Conservation (phyloP, 2,113 vertebrate genomes). For the Oryzias woworae region DNA sequence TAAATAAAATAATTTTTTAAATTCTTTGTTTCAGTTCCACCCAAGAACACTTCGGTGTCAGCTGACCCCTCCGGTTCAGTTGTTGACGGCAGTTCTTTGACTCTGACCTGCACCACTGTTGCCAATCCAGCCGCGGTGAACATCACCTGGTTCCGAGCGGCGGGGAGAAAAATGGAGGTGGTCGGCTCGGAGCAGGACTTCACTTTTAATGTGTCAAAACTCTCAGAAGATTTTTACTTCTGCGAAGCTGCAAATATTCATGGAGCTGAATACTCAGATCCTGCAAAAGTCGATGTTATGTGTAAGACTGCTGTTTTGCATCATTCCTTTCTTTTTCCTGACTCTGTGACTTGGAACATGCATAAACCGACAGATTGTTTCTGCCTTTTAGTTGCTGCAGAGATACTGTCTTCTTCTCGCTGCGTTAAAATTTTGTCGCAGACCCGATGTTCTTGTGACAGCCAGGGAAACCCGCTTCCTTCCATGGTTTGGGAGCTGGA, state of each 20-base stretch:
- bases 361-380: neutral
- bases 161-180: slow-evolving; percentile 25
- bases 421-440: slow-evolving; percentile 45
- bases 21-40: slow-evolving; percentile 55
- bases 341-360: neutral
- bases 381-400: slow-evolving; percentile 52
- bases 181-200: slow-evolving; percentile 39
- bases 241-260: slow-evolving; percentile 62
- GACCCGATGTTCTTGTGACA: slow-evolving; percentile 62
- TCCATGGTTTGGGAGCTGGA: slow-evolving; percentile 63
- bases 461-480: slow-evolving; percentile 68
- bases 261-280: slow-evolving; percentile 36
- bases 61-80: slow-evolving; percentile 46
- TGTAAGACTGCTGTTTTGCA: slow-evolving; percentile 42
- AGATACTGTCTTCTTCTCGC: slow-evolving; percentile 58
- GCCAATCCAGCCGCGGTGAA: slow-evolving; percentile 60
- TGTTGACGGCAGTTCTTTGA: slow-evolving; percentile 53
- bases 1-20: neutral
- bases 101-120: slow-evolving; percentile 62
- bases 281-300: slow-evolving; percentile 35
- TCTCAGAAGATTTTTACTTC: slow-evolving; percentile 51
- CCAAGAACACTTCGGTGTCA: slow-evolving; percentile 59
- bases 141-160: slow-evolving; percentile 70
- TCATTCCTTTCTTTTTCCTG: neutral
- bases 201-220: slow-evolving; percentile 58